phyloP scores from a whole-genome alignment of 2,888 invertebrate species.

The Petrolisthes cinctipes region DNA sequence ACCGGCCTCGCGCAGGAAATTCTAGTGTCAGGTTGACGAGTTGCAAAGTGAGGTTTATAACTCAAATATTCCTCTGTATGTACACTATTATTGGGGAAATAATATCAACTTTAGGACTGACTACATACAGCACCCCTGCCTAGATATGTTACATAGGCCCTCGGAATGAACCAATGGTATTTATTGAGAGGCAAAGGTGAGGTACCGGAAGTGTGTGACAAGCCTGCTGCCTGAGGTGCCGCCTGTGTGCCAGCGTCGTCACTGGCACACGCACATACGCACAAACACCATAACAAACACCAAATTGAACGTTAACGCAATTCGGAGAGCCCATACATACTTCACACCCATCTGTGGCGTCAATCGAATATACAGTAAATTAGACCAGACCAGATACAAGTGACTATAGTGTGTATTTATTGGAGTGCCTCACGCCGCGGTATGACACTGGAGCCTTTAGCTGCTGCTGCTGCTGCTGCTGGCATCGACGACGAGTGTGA shows the following conservation, averaged over 20 bases:
- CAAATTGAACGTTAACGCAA: too few species aligned
- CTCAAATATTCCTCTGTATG: neutral
- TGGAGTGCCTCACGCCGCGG: constrained; percentile 18
- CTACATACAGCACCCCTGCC: neutral
- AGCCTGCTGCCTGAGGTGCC: constrained; percentile 3
- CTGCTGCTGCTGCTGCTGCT: neutral
- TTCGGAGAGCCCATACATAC: too few species aligned
- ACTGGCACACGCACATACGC: constrained; percentile 2
- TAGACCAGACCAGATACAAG: neutral
- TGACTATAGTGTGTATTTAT: neutral
- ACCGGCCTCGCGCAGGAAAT: neutral
- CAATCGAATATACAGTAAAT: too few species aligned
- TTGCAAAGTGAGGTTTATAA: neutral
- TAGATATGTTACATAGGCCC: neutral
- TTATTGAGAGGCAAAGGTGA: neutral
- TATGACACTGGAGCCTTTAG: constrained; percentile 27
- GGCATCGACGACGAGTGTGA: neutral
- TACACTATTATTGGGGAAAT: neutral
- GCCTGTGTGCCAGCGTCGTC: constrained; percentile 9
- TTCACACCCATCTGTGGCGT: too few species aligned
- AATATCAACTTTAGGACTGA: neutral
- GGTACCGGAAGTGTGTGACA: constrained; percentile 26
- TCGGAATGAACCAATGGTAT: constrained; percentile 12
- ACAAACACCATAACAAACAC: constrained; percentile 11
- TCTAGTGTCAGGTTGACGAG: neutral